A percentile compares a stretch with the other conserved stretches of the same genome.
Conservation (phyloP, 2,888 invertebrate species). For the Stictocephala bisonia region DNA sequence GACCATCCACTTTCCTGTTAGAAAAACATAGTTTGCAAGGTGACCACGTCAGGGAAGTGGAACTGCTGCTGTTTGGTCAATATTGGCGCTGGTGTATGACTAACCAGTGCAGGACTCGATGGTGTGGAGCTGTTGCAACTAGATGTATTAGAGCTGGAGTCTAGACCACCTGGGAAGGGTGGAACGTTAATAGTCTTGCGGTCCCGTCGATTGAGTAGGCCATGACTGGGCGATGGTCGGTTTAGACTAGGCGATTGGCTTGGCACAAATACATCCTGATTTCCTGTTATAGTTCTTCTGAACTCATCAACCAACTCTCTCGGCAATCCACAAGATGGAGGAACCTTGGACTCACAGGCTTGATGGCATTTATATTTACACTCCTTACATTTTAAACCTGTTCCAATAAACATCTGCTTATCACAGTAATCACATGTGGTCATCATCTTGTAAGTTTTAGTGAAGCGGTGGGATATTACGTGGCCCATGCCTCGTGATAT, state of each 20-base stretch:
- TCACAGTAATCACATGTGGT: constrained; percentile 91
- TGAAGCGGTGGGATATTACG: constrained; percentile 90
- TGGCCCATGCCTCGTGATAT: constrained; percentile 85
- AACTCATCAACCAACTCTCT: constrained; percentile 86
- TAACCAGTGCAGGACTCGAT: constrained; percentile 86
- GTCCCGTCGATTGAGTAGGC: constrained; percentile 64
- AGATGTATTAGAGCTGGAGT: constrained; percentile 93
- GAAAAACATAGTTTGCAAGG: constrained; percentile 65
- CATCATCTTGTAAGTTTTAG: constrained; percentile 88
- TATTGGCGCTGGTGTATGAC: constrained; percentile 59
- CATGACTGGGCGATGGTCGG: constrained; percentile 63
- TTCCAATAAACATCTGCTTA: constrained; percentile 86
- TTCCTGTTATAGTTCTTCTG: too few species aligned
- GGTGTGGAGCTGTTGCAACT: constrained; percentile 97
- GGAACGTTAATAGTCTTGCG: constrained; percentile 70
- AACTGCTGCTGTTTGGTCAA: constrained; percentile 71
- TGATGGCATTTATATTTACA: constrained; percentile 93
- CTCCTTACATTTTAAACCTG: constrained; percentile 90
- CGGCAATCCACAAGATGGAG: constrained; percentile 93
- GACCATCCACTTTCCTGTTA: constrained; percentile 75
- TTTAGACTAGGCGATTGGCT: constrained; percentile 67
- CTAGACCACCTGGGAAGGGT: constrained; percentile 74
- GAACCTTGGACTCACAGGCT: constrained; percentile 91
- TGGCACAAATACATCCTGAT: constrained; percentile 54
- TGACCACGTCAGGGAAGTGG: constrained; percentile 74